Evolutionary conservation across 2,888 invertebrate species (phyloP), one percentile per base, ranked within the genome.

Genomic region (Diloba caeruleocephala): DNA sequence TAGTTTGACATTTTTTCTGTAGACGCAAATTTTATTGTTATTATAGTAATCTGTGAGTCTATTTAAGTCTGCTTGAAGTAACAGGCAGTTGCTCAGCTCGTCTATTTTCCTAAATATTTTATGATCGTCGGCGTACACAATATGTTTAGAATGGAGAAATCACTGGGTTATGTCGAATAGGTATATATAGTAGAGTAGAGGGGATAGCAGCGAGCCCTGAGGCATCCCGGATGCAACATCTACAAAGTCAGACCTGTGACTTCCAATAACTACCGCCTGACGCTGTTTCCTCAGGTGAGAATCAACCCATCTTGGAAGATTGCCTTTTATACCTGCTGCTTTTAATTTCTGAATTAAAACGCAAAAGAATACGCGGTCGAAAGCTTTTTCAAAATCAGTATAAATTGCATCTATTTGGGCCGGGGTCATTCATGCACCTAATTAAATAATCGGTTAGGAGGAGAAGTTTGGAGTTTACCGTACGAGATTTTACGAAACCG

Each of bases 41-140:
- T n/a, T n/a, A n/a, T n/a, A n/a, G n/a, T n/a, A n/a, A n/a, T n/a
- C n/a, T n/a, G n/a, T n/a, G 0, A 38, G n/a, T n/a, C 26, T 1
- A 15, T 38, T 10, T 9, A 38, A 9, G 5, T 38, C 37, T 2
- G 23, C 7, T 38, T 26, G 37, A 3, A 26, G 12, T n/a, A n/a
- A 9, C n/a, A 4, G 9, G n/a, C 26, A 38, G 14, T 38, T 26
- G 1, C 7, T 8, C 3, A 1, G 4, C 9, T 1, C n/a, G 6
- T 15, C 15, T 3, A 26, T 15, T 38, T 13, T 25, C 3, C 21
- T 2, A 26, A 15, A 38, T 15, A 38, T 13, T 37, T 37, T 37
- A 8, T 23, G 12, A n/a, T 38, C 26, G n/a, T 38, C 37, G 0
- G 26, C 37, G 12, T 38, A 38, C 12, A 38, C 1, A 6, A 38